Conservation (phyloP, 2,888 invertebrate species). For the Macrostomum cliftonense region DNA sequence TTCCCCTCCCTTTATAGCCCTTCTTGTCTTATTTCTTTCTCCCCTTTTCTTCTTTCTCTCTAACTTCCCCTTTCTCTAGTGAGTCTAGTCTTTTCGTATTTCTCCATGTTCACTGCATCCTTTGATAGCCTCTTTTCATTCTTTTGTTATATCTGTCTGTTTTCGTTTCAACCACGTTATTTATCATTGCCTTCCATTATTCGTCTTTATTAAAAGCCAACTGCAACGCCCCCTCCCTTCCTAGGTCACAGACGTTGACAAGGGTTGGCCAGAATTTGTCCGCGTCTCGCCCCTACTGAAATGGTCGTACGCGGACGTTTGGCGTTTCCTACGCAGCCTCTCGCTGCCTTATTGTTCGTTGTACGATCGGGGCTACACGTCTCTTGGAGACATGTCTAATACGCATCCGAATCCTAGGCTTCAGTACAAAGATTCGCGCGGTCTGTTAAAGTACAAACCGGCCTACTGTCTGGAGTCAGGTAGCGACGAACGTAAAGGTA, state of each 20-base stretch:
- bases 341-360: slow-evolving; percentile 71
- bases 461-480: slow-evolving; percentile 53
- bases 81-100: no score
- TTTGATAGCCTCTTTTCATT: no score
- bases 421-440: slow-evolving; percentile 40
- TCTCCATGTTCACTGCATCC: no score
- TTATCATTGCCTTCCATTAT: no score
- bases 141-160: no score
- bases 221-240: no score
- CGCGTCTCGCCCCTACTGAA: slow-evolving; percentile 72
- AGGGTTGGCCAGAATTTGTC: slow-evolving; percentile 70
- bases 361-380: slow-evolving; percentile 76
- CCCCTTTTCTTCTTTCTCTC: no score
- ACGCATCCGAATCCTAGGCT: slow-evolving; percentile 61
- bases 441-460: slow-evolving; percentile 47
- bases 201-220: no score
- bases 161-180: no score
- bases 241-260: slow-evolving; percentile 50
- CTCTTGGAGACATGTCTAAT: slow-evolving; percentile 60
- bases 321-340: slow-evolving; percentile 61
- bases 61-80: no score
- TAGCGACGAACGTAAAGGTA: slow-evolving; percentile 44
- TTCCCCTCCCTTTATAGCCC: no score
- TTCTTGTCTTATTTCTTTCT: no score
- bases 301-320: slow-evolving; percentile 74